Base-by-base conservation (phyloP, 2,888 invertebrate species). In the Tribolium freemani region DNA sequence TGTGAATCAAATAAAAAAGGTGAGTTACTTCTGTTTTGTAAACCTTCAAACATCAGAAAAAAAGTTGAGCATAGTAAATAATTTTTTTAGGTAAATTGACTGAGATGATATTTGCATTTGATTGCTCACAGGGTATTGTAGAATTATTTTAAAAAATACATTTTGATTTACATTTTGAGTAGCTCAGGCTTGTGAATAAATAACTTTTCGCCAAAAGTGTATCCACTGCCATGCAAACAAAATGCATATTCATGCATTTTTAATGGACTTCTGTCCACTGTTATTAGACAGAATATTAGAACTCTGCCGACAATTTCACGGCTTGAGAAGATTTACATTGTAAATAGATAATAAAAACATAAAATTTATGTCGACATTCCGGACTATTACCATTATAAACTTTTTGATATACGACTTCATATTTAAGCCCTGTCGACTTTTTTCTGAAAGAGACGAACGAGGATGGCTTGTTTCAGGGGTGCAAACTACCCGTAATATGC, bases 391-490 rank as follows among this genome's bases (percentile, higher is more conserved):
- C 71, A 74, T 74, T 74, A 74, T 74, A 72, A 74, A 74, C 68
- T 74, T 72, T 74, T 64, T 74, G 74, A 74, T 74, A 67, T 72
- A 74, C 61, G 72, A 69, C 69, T 69, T 72, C 51, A 72, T 72
- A 72, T 72, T 72, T 69, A 72, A 72, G 69, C 68, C 69, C 63
- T 72, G 72, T 72, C 72, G 61, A 68, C 20, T 69, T 72, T 72
- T 72, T 72, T 63, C 21, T 57, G 46, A 61, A 64, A 48, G 50
- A 54, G 72, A 68, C 11, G 54, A 67, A 54, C 16, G 67, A 44
- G 51, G 51, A 26, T 44, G 53, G 61, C 21, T 46, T 31, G 61
- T 44, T 63, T 44, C 53, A 26, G 50, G 61, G 60, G 60, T 61
- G 58, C 48, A 63, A 53, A 64, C 53, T 64, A 53, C 63, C 48